Conservation (phyloP, 2,888 invertebrate genomes). For the Monopis laevigella region DNA sequence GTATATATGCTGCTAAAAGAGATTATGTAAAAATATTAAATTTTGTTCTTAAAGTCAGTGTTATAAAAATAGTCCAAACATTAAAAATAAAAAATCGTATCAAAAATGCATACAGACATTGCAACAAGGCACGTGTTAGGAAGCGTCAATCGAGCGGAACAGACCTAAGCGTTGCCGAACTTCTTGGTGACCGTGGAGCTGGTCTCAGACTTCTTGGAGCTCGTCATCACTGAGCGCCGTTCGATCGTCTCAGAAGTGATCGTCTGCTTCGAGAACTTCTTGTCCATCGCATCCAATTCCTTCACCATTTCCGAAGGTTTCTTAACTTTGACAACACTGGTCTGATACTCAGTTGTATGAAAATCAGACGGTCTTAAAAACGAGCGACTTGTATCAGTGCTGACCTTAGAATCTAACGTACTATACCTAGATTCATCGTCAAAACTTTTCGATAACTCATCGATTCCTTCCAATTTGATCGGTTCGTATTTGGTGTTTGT, state of each 20-base stretch:
- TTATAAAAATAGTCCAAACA: too few species aligned
- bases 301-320: constrained; percentile 47
- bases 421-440: constrained; percentile 60
- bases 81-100: too few species aligned
- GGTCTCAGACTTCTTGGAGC: constrained; percentile 66
- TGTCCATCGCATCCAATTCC: constrained; percentile 69
- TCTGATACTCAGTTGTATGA: constrained; percentile 45
- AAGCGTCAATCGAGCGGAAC: too few species aligned
- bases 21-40: too few species aligned
- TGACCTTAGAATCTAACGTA: constrained; percentile 52
- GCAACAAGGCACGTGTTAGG: background rate
- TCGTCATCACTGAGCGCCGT: constrained; percentile 73
- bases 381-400: constrained; percentile 56
- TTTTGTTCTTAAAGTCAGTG: too few species aligned
- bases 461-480: constrained; percentile 55
- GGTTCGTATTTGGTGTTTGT: constrained; percentile 60
- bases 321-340: constrained; percentile 38
- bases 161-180: constrained; percentile 55
- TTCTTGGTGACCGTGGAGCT: constrained; percentile 67
- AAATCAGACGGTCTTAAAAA: constrained; percentile 64
- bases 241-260: constrained; percentile 75
- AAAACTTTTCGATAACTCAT: constrained; percentile 59
- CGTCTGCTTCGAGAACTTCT: constrained; percentile 73
- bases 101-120: too few species aligned
- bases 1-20: too few species aligned